phyloP scores from a whole-genome alignment of 2,888 invertebrate species.

The Trichogramma evanescens region DNA sequence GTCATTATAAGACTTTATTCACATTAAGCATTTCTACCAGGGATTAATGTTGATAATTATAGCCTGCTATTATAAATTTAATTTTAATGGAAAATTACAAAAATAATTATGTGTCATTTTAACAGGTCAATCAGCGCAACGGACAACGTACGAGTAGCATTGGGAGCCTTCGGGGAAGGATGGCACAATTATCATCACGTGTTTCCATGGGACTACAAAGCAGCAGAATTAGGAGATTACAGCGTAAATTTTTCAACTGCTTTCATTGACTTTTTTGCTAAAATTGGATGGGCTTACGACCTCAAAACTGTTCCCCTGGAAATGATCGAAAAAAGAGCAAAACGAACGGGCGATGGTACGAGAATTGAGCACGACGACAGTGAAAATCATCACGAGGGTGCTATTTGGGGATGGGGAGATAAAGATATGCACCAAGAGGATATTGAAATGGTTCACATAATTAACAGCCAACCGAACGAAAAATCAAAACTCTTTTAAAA shows the following conservation, averaged over 20 bases:
- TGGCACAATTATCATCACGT: slow-evolving; percentile 88
- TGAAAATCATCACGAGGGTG: slow-evolving; percentile 45
- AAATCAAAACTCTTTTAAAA: background rate
- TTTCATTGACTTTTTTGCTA: slow-evolving; percentile 62
- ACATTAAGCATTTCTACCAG: too few species aligned
- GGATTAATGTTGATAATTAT: too few species aligned
- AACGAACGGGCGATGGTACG: slow-evolving; percentile 70
- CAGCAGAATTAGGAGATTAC: slow-evolving; percentile 64
- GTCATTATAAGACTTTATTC: too few species aligned
- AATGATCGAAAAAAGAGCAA: slow-evolving; percentile 62
- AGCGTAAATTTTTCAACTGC: slow-evolving; percentile 58
- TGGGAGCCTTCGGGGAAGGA: slow-evolving; percentile 68
- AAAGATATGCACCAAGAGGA: slow-evolving; percentile 67
- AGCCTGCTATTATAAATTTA: too few species aligned
- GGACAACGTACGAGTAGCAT: slow-evolving; percentile 61
- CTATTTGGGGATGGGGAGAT: slow-evolving; percentile 81
- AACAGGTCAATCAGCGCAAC: slow-evolving; percentile 60
- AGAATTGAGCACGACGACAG: slow-evolving; percentile 27
- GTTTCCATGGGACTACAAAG: slow-evolving; percentile 78
- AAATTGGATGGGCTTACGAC: slow-evolving; percentile 76
- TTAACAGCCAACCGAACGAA: slow-evolving; percentile 28
- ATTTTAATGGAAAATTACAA: too few species aligned
- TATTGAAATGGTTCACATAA: slow-evolving; percentile 45
- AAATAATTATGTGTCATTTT: slow-evolving; percentile 24
- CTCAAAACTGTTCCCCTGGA: slow-evolving; percentile 69